Base-by-base conservation (phyloP, 2,888 invertebrate species). In the Xylophagus ater region DNA sequence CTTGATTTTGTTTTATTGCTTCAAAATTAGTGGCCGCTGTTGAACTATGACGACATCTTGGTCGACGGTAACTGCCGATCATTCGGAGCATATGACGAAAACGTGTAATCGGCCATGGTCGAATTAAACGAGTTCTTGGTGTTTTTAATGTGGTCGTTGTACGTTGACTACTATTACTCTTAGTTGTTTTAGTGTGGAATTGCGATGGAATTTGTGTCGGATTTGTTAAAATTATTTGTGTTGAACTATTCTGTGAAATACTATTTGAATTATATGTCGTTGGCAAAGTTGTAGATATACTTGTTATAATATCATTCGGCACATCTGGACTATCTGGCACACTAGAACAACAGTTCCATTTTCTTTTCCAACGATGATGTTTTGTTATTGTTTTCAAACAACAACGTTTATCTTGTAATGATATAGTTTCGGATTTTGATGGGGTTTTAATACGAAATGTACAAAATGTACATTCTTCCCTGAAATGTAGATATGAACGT, bases 251-350 rank as follows among this genome's bases (percentile, higher is more conserved):
- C 6, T 39, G 37, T 26, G 18, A 23, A 15, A 42, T 38, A 37
- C 34, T 43, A 28, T 25, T 31, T 9, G 42, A 36, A 23, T 41
- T 33, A 30, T 39, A 43, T 20, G 38, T 38, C 23, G 31, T 43
- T 43, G 41, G 47, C 45, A 30, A 36, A 23, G 31, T 43, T 33
- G 26, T 41, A 31, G 60, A 53, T 31, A 64, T 50, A 2, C 68
- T 58, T n/a, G 60, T 55, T 14, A 63, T 50, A 21, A 62, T 61
- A 53, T 70, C 70, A 37, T 67, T 65, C 35, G 70, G 69, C 51
- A 71, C 68, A 52, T 73, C 72, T 0, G 73, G 73, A 58, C 73
- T 73, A 45, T 73, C 73, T 2, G 73, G 73, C 7, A 71, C 71
- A 21, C 68, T 69, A 29, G 70, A 62, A 49, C 73, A 74, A 49